A percentile compares a stretch with the other conserved stretches of the same genome.
phyloP scores from a whole-genome alignment of 2,888 invertebrate genomes.

The Ditula angustiorana region DNA sequence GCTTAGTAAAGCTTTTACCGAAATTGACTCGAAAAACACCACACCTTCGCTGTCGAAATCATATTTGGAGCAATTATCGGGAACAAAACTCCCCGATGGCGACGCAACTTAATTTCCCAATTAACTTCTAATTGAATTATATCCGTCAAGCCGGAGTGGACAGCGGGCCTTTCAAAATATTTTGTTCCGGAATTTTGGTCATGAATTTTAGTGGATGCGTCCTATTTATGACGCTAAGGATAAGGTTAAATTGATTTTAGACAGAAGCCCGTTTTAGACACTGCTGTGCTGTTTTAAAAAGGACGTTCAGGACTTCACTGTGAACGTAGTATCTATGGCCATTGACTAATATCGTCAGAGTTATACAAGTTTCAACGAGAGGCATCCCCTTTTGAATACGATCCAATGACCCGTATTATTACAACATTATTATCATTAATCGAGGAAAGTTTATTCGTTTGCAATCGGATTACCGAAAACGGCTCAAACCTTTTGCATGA shows the following conservation, averaged over 20 bases:
- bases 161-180: slow-evolving; percentile 38
- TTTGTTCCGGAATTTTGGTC: not conserved
- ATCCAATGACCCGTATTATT: too few species aligned
- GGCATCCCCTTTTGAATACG: too few species aligned
- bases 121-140: slow-evolving; percentile 83
- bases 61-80: slow-evolving; percentile 71
- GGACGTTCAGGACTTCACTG: too few species aligned
- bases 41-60: slow-evolving; percentile 72
- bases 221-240: not conserved
- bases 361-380: too few species aligned
- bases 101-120: slow-evolving; percentile 81
- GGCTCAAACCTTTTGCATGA: too few species aligned
- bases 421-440: too few species aligned
- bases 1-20: slow-evolving; percentile 50
- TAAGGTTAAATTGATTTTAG: slow-evolving; percentile 1
- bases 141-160: slow-evolving; percentile 70
- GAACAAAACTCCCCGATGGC: slow-evolving; percentile 69
- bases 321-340: too few species aligned
- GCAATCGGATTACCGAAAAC: too few species aligned
- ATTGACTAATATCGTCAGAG: too few species aligned
- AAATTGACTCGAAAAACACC: slow-evolving; percentile 68
- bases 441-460: too few species aligned
- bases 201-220: not conserved
- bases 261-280: not conserved
- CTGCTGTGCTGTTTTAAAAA: not conserved